Base-by-base conservation (phyloP, 2,797 vertebrate species). In the Holocentrus rufus region DNA sequence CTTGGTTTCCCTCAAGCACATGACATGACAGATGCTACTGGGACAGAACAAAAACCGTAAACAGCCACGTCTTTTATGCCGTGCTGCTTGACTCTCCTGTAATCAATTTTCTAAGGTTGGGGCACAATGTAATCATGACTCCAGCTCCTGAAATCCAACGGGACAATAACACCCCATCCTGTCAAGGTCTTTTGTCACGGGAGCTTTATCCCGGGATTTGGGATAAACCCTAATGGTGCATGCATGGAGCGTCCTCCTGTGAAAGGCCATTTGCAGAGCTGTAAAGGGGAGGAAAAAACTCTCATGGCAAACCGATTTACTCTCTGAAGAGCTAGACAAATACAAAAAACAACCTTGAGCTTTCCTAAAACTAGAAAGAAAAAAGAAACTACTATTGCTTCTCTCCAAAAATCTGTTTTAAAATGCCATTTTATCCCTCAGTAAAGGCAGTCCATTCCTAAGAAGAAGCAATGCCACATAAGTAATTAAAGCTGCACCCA, bases 191-290 rank as follows among this genome's bases (percentile, higher is more conserved):
- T 84, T 73, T 54, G 60, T 70, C 67, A 70, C 36, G 22, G 36
- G 2, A 50, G 62, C 64, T 78, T 80, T 14, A 77, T 70, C 34
- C 0, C 20, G 68, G 78, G 53, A 74, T 82, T 86, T 73, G 34
- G 60, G 50, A 59, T 53, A 78, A 76, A 79, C 74, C 61, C 50
- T 56, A 34, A 46, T 42, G 0, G 0, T 71, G 57, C 34, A 56
- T 81, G 27, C 59, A 67, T 2, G 11, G 17, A 67, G 20, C 1
- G 2, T 20, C 42, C 36, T 46, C 27, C 15, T 75, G 39, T 77
- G 42, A 68, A 87, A 81, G 49, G 47, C 17, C 0, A 27, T 86
- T 77, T 75, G 18, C 20, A 76, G 31, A 62, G 60, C 17, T 22
- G 22, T 53, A 44, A 42, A 49, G 31, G 56, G 31, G 31, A 34